Evolutionary conservation across 2,888 invertebrate genomes (phyloP), one percentile per base, ranked within the genome.

Genomic region (Ophion obscuratus): DNA sequence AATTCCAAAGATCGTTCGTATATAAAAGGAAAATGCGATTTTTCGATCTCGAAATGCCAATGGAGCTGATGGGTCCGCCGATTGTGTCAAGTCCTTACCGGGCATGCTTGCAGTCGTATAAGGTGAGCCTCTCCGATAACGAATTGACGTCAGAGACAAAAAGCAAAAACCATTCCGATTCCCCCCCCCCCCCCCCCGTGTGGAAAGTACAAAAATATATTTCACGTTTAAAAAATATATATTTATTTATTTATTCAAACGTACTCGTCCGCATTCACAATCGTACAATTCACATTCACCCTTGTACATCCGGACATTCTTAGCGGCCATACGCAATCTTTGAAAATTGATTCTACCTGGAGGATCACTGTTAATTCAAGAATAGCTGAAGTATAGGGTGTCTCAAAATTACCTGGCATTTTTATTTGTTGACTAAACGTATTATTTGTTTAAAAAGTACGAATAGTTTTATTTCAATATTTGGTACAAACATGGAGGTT

Each of bases 151-250:
- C 36, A 57, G 74, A 17, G 9, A 36, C 62, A 53, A 70, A 24
- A 53, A 57, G 20, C 10, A 71, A 76, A 81, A 78, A 83, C 79
- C 61, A 80, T 77, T 83, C 81, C 61, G 73, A 87, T n/a, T n/a
- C n/a, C 89, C 83, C 88, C 89, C 88, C 31, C 4, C 62, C 11
- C 88, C 89, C 88, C 31, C 4, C 62, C 11, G 64, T 82, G 83
- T 84, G 86, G 87, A 89, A 87, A 85, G 89, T 90, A 90, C 88
- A 90, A 89, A 91, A 89, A 90, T 91, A 90, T 89, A 88, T 91
- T 88, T 81, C 66, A 80, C 61, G 66, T 73, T 75, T 80, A 20
- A 57, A 70, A 89, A 90, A 80, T 68, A 81, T 84, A 82, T 81
- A 82, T 87, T 81, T 84, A 81, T 88, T 84, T 88, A 70, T 86